Base-by-base conservation (phyloP, 2,113 vertebrate species). In the Furnarius figulus region DNA sequence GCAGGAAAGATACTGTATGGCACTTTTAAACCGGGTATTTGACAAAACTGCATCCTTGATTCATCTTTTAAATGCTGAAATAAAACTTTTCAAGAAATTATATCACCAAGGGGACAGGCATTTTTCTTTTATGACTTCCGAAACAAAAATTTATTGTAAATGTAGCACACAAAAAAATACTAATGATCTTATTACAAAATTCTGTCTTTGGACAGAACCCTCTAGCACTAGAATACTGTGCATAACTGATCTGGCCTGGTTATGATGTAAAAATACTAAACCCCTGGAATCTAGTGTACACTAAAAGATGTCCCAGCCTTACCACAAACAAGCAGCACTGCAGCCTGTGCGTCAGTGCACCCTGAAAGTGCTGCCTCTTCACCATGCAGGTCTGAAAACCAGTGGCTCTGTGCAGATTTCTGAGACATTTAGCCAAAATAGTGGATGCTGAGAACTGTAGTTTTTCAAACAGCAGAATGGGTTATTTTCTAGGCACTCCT, bases 311-410 rank as follows among this genome's bases (percentile, higher is more conserved):
- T 35, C 30, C 35, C 71, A 88, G 22, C 16, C 22, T 52, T 40
- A 49, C 28, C 2, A 5, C 13, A 63, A 56, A 35, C 17, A 30
- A 10, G 21, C 23, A 86, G 42, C 3, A 2, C 77, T 73, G 44
- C 28, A 42, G 33, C 33, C 68, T 7, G 5, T 4, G 17, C 17
- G 33, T 8, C 18, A 28, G 31, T 3, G 47, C 28, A 61, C 35
- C 40, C 40, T 46, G 6, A 3, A 74, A 53, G 44, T 4, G 31
- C n/a, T 81, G 65, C n/a, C n/a, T 40, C 35, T 72, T 53, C 8
- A 9, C 35, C 12, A 42, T 0, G 0, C 8, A 56, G 15, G 31
- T 24, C 28, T 75, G 53, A 79, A 44, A 88, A n/a, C 4, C 21
- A 37, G 11, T 8, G 35, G 27, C 40, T 86, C 52, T 39, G 35